Evolutionary conservation across 2,113 vertebrate genomes (phyloP).

Genomic region (Atrichornis clamosus): DNA sequence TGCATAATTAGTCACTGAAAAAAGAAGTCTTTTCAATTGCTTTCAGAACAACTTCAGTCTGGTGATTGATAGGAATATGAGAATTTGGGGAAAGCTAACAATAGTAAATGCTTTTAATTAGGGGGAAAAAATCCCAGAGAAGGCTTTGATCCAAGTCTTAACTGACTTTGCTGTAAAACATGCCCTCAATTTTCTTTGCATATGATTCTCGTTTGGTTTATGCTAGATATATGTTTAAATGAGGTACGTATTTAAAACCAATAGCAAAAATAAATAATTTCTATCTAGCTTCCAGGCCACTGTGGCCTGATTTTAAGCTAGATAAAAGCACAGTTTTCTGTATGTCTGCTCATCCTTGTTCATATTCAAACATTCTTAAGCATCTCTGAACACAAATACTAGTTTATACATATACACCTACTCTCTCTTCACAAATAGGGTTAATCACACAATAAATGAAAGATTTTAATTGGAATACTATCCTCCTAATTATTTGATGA

Average conservation of each 20-base stretch:
- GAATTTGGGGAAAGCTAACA: background rate
- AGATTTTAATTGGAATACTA: background rate
- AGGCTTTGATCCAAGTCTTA: background rate
- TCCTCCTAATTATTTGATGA: background rate
- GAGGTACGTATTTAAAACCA: accelerated
- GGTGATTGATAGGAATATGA: background rate
- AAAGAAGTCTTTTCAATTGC: background rate
- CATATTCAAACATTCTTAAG: background rate
- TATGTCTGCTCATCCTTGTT: background rate
- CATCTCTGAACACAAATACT: background rate
- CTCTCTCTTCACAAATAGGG: background rate
- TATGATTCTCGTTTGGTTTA: background rate
- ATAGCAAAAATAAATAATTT: background rate
- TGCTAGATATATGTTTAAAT: background rate
- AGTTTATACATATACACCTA: background rate
- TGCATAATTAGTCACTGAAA: conserved; percentile 2
- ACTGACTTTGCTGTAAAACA: background rate
- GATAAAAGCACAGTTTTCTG: background rate
- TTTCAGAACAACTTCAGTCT: background rate
- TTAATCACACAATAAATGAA: background rate
- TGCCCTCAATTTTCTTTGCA: background rate
- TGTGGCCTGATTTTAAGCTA: background rate
- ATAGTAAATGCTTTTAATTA: background rate
- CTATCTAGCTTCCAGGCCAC: background rate
- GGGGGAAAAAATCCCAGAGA: background rate